Percentiles rank a stretch among this genome's conserved stretches.
These are phyloP conservation scores for Cuniculus paca DNA, from an alignment of 2,797 vertebrate species.

Conservation along the genomic window DNA sequence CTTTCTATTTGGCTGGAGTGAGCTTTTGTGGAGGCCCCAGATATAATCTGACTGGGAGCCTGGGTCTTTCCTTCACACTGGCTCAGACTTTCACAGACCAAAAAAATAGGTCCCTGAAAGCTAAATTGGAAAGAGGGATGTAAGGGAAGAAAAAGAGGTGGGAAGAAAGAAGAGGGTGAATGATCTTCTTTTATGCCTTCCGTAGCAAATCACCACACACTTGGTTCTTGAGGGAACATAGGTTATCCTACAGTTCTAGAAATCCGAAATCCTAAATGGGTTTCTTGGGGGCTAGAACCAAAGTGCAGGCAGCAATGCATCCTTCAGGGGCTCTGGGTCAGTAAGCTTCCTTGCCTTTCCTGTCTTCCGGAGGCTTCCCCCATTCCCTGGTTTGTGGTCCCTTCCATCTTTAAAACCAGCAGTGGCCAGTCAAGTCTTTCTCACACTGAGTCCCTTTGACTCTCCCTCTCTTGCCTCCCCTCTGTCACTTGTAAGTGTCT, in stretches of 20 bases:
- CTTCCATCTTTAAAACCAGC: neutral
- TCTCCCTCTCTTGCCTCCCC: neutral
- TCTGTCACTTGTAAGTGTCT: neutral
- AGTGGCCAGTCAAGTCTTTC: neutral
- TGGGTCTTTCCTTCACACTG: neutral
- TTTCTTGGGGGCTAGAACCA: neutral
- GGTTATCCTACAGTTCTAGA: neutral
- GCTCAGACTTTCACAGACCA: neutral
- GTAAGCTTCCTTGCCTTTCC: neutral
- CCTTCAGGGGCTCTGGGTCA: neutral
- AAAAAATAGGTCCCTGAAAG: neutral
- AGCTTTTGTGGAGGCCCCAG: neutral
- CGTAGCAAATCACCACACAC: neutral
- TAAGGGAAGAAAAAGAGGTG: neutral
- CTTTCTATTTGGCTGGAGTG: neutral
- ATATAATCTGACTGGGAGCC: neutral
- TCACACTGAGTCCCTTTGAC: rapidly evolving
- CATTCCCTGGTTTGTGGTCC: neutral
- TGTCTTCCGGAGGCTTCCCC: neutral
- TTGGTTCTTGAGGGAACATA: neutral
- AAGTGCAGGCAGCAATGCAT: neutral
- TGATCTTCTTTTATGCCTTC: neutral
- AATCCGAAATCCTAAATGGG: neutral
- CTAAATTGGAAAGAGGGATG: neutral
- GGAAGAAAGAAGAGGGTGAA: neutral